A percentile compares a stretch with the other conserved stretches of the same genome.
These are phyloP conservation scores for Anneissia japonica DNA, from an alignment of 35 echinoderm and acorn worm genomes.

Conservation along the genomic window DNA sequence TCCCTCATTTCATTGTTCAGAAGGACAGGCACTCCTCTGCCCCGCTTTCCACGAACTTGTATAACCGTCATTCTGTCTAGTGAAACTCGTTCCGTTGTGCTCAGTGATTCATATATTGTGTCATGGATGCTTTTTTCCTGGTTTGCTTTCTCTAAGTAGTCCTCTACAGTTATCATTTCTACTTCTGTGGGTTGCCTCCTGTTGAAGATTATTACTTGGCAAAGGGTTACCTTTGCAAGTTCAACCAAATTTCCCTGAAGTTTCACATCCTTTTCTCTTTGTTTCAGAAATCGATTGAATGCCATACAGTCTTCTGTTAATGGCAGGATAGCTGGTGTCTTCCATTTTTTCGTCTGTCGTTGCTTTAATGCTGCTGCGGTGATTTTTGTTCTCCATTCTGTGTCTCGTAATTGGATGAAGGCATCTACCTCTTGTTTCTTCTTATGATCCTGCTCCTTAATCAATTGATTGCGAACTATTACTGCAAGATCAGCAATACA, in stretches of 20 bases:
- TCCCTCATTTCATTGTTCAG: constrained; percentile 37
- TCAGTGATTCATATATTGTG: constrained; percentile 26
- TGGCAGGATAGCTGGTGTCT: no score
- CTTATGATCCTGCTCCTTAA: background rate
- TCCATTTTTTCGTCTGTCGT: no score
- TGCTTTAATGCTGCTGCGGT: constrained; percentile 36
- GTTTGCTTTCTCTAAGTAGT: constrained; percentile 14
- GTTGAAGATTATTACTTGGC: constrained; percentile 43
- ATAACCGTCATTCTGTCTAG: constrained; percentile 15
- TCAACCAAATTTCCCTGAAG: background rate
- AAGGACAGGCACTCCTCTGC: constrained; percentile 48
- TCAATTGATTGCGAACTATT: background rate
- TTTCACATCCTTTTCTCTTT: constrained; percentile 22
- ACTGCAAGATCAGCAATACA: background rate
- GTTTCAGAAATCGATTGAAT: no score
- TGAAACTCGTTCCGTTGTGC: constrained; percentile 31
- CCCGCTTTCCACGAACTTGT: constrained; percentile 46
- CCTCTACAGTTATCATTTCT: background rate
- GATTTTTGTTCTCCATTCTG: constrained; percentile 13
- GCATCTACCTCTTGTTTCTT: background rate
- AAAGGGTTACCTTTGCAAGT: constrained; percentile 28
- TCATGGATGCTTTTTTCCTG: constrained; percentile 33
- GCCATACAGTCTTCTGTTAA: no score
- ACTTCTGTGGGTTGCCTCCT: constrained; percentile 46
- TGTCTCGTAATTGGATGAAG: constrained; percentile 16